phyloP scores from a whole-genome alignment of 2,888 invertebrate species.

The Lasioglossum pauxillum region DNA sequence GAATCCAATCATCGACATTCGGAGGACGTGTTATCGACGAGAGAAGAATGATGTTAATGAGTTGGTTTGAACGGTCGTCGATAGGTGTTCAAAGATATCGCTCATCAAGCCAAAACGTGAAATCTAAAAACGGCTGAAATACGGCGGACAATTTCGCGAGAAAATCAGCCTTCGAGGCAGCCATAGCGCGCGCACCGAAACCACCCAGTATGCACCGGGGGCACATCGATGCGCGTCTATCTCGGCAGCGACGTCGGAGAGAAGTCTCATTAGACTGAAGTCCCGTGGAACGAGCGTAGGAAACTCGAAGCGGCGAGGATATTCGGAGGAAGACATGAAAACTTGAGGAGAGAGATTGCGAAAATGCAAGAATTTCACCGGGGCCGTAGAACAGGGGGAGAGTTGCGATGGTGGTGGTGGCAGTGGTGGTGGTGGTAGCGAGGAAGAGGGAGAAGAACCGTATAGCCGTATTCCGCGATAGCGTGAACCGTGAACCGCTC shows the following conservation, averaged over 20 bases:
- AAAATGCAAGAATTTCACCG: constrained; percentile 78
- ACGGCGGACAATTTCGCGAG: background rate
- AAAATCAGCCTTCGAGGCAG: background rate
- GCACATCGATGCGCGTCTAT: constrained; percentile 67
- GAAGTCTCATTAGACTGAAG: constrained; percentile 79
- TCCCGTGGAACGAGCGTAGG: constrained; percentile 67
- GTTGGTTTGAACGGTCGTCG: background rate
- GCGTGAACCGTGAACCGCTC: background rate
- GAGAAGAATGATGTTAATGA: background rate
- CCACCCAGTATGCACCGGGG: constrained; percentile 24
- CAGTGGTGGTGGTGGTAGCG: background rate
- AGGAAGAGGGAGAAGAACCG: constrained; percentile 33
- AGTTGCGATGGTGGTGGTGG: background rate
- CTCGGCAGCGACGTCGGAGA: constrained; percentile 71
- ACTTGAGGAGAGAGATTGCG: constrained; percentile 81
- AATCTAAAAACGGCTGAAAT: background rate
- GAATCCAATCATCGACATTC: background rate
- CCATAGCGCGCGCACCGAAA: background rate
- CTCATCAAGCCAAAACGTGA: background rate
- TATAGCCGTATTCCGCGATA: constrained; percentile 9
- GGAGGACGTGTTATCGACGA: background rate
- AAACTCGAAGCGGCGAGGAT: constrained; percentile 68
- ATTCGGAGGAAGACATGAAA: constrained; percentile 81
- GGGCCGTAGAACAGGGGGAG: constrained; percentile 3
- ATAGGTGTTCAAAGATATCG: background rate